Conservation (phyloP, 2,797 vertebrate genomes). For the Eidolon dupreanum region DNA sequence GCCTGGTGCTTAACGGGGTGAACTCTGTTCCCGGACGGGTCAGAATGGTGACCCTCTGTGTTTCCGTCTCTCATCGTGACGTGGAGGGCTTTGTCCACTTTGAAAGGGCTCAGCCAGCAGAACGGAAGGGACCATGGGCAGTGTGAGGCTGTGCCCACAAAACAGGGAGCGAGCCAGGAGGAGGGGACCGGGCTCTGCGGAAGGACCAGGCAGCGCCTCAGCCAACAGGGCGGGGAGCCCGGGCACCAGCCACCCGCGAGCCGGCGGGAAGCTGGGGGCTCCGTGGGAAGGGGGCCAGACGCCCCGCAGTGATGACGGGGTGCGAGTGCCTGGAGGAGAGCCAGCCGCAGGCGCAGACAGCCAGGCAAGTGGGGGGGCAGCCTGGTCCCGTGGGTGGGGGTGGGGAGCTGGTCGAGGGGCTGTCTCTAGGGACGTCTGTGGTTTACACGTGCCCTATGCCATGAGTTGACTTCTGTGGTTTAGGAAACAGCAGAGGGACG, state of each 20-base stretch:
- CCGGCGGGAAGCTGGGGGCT: background rate
- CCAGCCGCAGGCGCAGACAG: too few species aligned
- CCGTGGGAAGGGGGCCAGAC: background rate
- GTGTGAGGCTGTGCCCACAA: background rate
- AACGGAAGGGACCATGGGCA: background rate
- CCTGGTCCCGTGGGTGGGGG: background rate
- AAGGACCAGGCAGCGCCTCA: background rate
- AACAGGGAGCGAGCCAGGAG: background rate
- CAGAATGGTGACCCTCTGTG: background rate
- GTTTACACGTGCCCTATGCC: background rate
- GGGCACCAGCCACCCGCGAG: background rate
- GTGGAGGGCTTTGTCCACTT: background rate
- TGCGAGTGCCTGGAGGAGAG: background rate
- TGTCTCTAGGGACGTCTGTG: background rate
- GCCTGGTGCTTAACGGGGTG: too few species aligned
- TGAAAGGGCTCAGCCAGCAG: background rate
- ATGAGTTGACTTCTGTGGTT: background rate
- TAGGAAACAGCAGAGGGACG: background rate
- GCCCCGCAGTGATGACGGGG: background rate
- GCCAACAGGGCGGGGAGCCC: background rate
- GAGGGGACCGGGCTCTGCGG: accelerated
- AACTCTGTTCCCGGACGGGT: background rate
- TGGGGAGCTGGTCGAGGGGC: too few species aligned
- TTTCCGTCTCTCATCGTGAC: background rate
- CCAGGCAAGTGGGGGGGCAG: too few species aligned